Conservation (phyloP, 2,113 vertebrate genomes). For the Dasypus novemcinctus region DNA sequence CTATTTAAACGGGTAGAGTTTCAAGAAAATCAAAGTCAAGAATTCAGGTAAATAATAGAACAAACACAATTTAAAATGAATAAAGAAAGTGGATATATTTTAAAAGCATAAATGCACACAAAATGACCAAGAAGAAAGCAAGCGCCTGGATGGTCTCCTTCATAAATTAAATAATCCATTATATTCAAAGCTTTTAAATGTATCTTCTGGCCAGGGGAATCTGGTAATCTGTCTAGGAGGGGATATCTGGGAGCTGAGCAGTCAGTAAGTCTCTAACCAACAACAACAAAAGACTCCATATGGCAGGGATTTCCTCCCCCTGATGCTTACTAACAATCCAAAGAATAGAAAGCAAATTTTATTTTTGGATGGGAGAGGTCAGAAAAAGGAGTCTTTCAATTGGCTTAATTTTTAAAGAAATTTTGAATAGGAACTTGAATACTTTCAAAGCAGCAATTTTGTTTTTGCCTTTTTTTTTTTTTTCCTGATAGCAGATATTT, state of each 20-base stretch:
- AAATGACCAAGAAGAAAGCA: background rate
- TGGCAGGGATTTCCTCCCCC: background rate
- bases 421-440: background rate
- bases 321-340: background rate
- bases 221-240: too few relatives aligned
- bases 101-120: background rate
- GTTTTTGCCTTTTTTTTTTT: background rate
- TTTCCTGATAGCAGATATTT: background rate
- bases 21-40: background rate
- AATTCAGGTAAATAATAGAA: conserved; percentile 3
- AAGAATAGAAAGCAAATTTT: background rate
- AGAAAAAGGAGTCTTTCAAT: background rate
- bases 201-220: background rate
- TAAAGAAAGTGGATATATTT: background rate
- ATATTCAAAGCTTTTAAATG: background rate
- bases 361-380: background rate
- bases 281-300: background rate
- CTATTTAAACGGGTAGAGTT: background rate
- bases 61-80: background rate
- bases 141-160: background rate
- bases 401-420: background rate
- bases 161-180: background rate
- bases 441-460: background rate
- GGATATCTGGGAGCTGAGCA: background rate
- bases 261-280: background rate